Conservation (phyloP, 2,797 vertebrate genomes). For the Mareca penelope region DNA sequence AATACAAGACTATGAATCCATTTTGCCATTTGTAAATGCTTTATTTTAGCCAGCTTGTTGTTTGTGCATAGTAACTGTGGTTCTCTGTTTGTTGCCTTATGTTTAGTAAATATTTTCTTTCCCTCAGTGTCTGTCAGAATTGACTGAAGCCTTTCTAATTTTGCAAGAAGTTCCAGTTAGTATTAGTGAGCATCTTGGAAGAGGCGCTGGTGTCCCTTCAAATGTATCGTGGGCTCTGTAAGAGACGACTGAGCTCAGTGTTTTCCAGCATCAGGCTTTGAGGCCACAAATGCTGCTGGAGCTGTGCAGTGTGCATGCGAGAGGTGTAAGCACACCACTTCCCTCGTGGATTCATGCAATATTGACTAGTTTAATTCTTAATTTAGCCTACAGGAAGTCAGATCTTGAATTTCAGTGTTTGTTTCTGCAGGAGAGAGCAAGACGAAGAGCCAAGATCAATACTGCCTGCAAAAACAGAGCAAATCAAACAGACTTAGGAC, state of each 20-base stretch:
- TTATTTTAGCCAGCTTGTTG: not conserved
- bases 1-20: not conserved
- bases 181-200: not conserved
- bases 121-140: not conserved
- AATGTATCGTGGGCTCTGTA: not conserved
- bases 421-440: conserved; percentile 36
- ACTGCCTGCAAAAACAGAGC: conserved; percentile 21
- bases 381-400: conserved; percentile 29
- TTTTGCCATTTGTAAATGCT: conserved; percentile 18
- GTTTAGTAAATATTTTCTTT: conserved; percentile 41
- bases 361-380: conserved; percentile 40
- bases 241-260: not conserved
- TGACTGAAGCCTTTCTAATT: not conserved
- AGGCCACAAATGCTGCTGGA: not conserved
- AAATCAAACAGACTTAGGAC: conserved; percentile 2
- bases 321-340: not conserved
- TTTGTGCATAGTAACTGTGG: not conserved
- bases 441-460: conserved; percentile 50
- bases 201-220: not conserved
- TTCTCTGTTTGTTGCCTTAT: conserved; percentile 23
- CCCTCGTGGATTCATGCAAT: not conserved
- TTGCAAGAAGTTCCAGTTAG: not conserved
- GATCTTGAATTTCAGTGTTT: conserved; percentile 51
- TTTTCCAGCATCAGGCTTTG: not conserved
- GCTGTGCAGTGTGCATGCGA: not conserved